Base-by-base conservation (phyloP, 2,888 invertebrate species). In the Calliscelio sp. region DNA sequence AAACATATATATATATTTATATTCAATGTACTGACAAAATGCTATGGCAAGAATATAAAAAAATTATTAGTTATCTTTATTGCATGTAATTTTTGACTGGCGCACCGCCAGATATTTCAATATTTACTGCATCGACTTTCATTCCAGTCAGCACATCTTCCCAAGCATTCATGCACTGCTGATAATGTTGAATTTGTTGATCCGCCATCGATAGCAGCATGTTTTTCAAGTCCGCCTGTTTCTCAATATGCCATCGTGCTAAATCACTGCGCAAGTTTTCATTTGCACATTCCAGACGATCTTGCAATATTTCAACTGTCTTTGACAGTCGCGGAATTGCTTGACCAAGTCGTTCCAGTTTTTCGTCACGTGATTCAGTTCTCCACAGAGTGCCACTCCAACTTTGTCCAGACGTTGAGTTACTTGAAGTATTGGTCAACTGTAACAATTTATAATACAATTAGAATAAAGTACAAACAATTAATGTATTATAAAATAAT, bases 251-350 rank as follows among this genome's bases (percentile, higher is more conserved):
- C 96, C 96, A 96, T 77, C 96, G 93, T 66, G 95, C 95, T 81
- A 96, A 92, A 90, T 96, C 96, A 49, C 96, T 95, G 65, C 95
- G 93, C 28, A 96, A 92, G 89, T 95, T 95, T 90, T 96, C 95
- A 90, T 96, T 96, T 0, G 96, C 95, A 89, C 95, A 95, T 90
- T 96, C 96, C 55, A 95, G 93, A 87, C 94, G 94, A 91, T 96
- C 96, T 90, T 95, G 95, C 61, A 94, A 90, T 1, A 93, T 90
- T 88, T 95, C 95, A 0, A 94, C 93, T 70, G 94, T 94, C 86
- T 94, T 94, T 0, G 94, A 92, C 24, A 94, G 88, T 57, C 94
- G 94, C 0, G 94, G 94, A 87, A 94, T 94, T 44, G 90, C 89
- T 38, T 93, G 93, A 2, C 93, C 93, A 41, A 93, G 88, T 89